Percentiles rank a stretch among this genome's conserved stretches.
phyloP scores from a whole-genome alignment of 2,888 invertebrate genomes.

The Toxonevra muliebris region DNA sequence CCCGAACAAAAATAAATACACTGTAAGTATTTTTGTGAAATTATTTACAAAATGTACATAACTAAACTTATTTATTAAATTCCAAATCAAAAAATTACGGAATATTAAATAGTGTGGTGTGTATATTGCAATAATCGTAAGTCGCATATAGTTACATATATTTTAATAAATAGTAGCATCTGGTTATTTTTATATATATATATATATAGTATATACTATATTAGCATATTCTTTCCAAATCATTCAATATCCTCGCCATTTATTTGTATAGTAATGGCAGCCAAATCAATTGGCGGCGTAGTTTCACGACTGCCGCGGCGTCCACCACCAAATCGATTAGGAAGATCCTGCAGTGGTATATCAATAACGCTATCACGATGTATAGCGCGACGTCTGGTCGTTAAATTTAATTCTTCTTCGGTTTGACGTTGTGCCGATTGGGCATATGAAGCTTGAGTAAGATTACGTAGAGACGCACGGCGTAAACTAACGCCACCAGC shows the following conservation, averaged over 20 bases:
- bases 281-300: conserved; percentile 31
- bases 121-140: too few species aligned
- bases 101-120: too few species aligned
- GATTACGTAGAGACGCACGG: conserved; percentile 43
- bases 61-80: too few species aligned
- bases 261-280: conserved; percentile 50
- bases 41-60: too few species aligned
- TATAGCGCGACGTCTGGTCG: conserved; percentile 13
- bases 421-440: conserved; percentile 50
- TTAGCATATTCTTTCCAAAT: too few species aligned
- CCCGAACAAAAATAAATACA: too few species aligned
- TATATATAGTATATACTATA: too few species aligned
- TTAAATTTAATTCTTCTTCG: conserved; percentile 38
- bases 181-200: too few species aligned
- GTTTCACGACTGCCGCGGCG: conserved; percentile 12
- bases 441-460: conserved; percentile 51
- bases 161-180: too few species aligned
- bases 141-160: too few species aligned
- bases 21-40: too few species aligned
- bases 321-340: background rate
- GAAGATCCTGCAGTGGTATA: conserved; percentile 14
- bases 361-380: conserved; percentile 15
- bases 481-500: background rate
- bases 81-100: too few species aligned
- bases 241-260: conserved; percentile 55